Percentiles rank a stretch among this genome's conserved stretches.
phyloP scores from a whole-genome alignment of 1,140 invertebrate genomes.

The Bombus waltoni region DNA sequence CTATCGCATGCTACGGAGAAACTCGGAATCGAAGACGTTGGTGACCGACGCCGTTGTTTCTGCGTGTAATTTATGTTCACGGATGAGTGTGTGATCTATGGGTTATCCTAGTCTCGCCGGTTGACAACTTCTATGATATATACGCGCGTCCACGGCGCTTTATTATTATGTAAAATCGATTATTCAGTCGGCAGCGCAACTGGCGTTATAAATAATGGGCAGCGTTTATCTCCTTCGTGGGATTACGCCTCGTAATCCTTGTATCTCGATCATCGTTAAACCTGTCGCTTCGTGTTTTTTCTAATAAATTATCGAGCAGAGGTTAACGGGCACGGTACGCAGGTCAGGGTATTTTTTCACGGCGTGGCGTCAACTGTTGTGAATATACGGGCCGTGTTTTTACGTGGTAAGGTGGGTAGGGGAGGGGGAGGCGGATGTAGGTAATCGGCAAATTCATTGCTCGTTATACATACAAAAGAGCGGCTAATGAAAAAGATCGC shows the following conservation, averaged over 20 bases:
- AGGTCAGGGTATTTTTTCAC: not conserved
- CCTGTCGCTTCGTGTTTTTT: not conserved
- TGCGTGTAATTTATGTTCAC: slow-evolving; percentile 19
- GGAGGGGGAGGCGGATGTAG: no score
- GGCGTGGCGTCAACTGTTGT: not conserved
- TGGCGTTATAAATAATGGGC: slow-evolving; percentile 31
- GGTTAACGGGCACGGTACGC: not conserved
- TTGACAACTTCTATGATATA: slow-evolving; percentile 35
- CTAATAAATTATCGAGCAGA: slow-evolving; percentile 17
- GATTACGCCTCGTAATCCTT: slow-evolving; percentile 37
- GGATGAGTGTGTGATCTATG: slow-evolving; percentile 17
- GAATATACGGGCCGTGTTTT: not conserved
- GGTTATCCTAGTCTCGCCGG: not conserved
- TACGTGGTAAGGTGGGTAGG: not conserved
- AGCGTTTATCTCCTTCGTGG: slow-evolving; percentile 33
- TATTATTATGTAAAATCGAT: slow-evolving; percentile 52
- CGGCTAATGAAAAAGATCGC: not conserved
- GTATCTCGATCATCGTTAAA: slow-evolving; percentile 34
- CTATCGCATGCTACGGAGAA: not conserved
- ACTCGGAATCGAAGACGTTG: slow-evolving; percentile 10
- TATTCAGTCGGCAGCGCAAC: not conserved
- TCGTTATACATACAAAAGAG: not conserved
- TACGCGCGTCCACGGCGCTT: slow-evolving; percentile 6
- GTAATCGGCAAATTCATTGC: not conserved
- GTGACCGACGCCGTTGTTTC: not conserved